Evolutionary conservation across 2,888 invertebrate species (phyloP), one percentile per base, ranked within the genome.

Genomic region (Lasioglossum leucozonium): DNA sequence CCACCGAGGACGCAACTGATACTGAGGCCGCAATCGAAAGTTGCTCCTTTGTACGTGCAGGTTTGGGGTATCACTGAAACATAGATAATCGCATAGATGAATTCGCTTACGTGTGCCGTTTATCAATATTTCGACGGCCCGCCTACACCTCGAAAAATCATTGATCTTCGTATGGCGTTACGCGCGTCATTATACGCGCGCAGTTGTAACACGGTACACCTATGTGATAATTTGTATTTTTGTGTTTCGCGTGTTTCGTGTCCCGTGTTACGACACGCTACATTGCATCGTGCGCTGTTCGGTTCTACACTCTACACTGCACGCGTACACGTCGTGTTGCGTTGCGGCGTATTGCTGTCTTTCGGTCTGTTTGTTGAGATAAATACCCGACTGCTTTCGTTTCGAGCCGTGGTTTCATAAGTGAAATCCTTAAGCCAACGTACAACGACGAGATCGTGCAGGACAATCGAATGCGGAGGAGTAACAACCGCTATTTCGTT

Each of bases 1-100:
- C 99, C 98, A 8, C 98, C 97, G 81, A 99, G 96, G 18, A 98
- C 98, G 94, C 99, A 99, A 85, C 98, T 98, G 92, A 99, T 98
- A 95, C 98, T 98, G 86, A 99, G 96, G 0, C 98, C 98, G 93
- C 99, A 99, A 89, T 98, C 97, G 96, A 97, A 98, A 92, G 98
- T 97, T 34, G 97, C 96, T 6, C 98, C 98, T 87, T 98, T 97
- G 96, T 97, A 98, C 90, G 98, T 97, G 94, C 98, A 98, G 6
- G 97, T 97, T 93, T 98, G 98, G 0, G 98, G 98, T 88, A 98
- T 98, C 98, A 98, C 98, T 98, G 96, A 80, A 91, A 93, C 72
- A 75, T 55, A 79, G 72, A n/a, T 55, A 62, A 67, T 58, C 55
- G 22, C 26, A 13, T 30, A 30, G 26, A 26, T 16, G 44, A 44